Conservation (phyloP, 1,140 invertebrate genomes). For the Argopecten irradians region DNA sequence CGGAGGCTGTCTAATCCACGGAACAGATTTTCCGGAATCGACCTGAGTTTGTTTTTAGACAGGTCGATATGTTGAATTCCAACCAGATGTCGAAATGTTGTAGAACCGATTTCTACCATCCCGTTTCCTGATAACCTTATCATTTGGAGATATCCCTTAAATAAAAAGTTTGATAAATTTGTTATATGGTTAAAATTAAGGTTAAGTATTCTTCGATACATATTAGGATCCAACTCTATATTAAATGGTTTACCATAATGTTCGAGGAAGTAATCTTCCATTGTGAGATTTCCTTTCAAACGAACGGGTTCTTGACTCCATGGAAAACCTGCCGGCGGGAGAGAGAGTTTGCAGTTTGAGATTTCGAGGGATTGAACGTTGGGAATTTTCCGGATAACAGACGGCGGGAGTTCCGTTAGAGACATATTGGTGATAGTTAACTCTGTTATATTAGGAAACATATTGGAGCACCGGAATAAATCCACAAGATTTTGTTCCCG, state of each 20-base stretch:
- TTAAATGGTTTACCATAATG: conserved; percentile 50
- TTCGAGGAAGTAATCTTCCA: conserved; percentile 48
- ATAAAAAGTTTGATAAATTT: conserved; percentile 49
- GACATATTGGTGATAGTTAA: conserved; percentile 46
- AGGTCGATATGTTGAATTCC: conserved; percentile 58
- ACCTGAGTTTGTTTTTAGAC: conserved; percentile 46
- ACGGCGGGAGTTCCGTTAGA: conserved; percentile 39
- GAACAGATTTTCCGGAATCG: conserved; percentile 47
- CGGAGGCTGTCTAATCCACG: conserved; percentile 30
- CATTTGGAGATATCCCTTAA: conserved; percentile 56
- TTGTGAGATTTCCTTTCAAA: conserved; percentile 50
- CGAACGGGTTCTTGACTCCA: conserved; percentile 42
- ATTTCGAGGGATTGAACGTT: conserved; percentile 60
- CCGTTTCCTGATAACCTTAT: conserved; percentile 52
- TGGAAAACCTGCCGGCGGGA: conserved; percentile 53
- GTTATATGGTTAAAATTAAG: conserved; percentile 55
- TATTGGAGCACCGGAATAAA: conserved; percentile 38
- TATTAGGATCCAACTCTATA: conserved; percentile 49
- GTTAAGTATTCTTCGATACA: conserved; percentile 47
- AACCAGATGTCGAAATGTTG: conserved; percentile 50
- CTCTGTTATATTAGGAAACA: conserved; percentile 46
- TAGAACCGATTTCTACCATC: conserved; percentile 36
- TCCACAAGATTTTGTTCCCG: not conserved
- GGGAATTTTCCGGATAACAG: conserved; percentile 51
- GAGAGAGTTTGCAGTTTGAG: conserved; percentile 50